Evolutionary conservation across 2,888 invertebrate genomes (phyloP).

Genomic region (Parelbella ahira): DNA sequence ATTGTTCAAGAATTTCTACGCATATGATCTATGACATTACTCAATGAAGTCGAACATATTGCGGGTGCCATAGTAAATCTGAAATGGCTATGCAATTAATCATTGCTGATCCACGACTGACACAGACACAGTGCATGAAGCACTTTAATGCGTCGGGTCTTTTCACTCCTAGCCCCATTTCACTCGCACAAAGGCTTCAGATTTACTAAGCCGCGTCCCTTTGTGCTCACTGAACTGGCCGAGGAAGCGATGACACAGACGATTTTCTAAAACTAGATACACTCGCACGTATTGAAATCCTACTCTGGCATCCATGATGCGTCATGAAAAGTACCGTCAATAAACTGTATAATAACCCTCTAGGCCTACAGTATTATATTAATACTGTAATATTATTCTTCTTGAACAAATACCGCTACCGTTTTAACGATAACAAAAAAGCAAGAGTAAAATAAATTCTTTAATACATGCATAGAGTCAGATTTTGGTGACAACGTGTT

Average conservation of each 20-base stretch:
- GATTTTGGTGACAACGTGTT: too few species aligned
- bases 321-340: constrained; percentile 5
- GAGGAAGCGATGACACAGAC: constrained; percentile 18
- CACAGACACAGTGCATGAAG: constrained; percentile 51
- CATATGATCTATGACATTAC: too few species aligned
- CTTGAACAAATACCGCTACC: too few species aligned
- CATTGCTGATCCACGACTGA: constrained; percentile 34
- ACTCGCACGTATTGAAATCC: constrained; percentile 8
- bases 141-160: constrained; percentile 40
- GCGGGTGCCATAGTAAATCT: not conserved
- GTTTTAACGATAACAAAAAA: too few species aligned
- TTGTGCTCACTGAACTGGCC: constrained; percentile 5
- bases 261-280: constrained; percentile 13
- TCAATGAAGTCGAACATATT: constrained; percentile 4
- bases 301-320: constrained; percentile 11
- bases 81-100: constrained; percentile 6
- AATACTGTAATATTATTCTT: not conserved
- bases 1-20: too few species aligned
- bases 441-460: too few species aligned
- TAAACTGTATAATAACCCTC: too few species aligned
- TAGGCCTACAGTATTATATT: constrained; percentile 1
- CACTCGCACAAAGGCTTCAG: constrained; percentile 32
- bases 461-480: too few species aligned
- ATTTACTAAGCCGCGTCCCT: constrained; percentile 13
- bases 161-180: constrained; percentile 33